Evolutionary conservation across 1,140 invertebrate genomes (phyloP).

Genomic region (Globodera rostochiensis): DNA sequence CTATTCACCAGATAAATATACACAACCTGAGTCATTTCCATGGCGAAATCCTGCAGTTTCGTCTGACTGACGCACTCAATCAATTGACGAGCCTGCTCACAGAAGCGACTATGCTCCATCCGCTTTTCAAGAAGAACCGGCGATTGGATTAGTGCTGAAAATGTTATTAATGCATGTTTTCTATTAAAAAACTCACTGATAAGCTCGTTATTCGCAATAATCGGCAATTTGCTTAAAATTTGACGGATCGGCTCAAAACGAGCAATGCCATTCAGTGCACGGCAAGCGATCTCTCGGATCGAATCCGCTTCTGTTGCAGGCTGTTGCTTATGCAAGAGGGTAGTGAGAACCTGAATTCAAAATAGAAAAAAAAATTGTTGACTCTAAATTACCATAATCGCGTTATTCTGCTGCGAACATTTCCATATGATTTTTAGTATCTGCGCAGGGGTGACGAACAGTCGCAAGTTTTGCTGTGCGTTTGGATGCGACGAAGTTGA

Average conservation of each 20-base stretch:
- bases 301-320: slow-evolving; percentile 95
- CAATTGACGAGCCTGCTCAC: slow-evolving; percentile 87
- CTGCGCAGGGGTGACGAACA: slow-evolving; percentile 27
- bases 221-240: slow-evolving; percentile 90
- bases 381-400: slow-evolving; percentile 42
- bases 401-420: slow-evolving; percentile 49
- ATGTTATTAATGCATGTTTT: slow-evolving; percentile 29
- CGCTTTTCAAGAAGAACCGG: slow-evolving; percentile 92
- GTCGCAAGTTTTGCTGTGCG: slow-evolving; percentile 6
- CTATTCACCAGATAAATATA: background rate
- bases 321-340: slow-evolving; percentile 35
- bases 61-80: slow-evolving; percentile 88
- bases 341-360: slow-evolving; percentile 32
- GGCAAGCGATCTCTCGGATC: slow-evolving; percentile 77
- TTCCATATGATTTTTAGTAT: slow-evolving; percentile 44
- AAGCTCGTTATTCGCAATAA: slow-evolving; percentile 88
- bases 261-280: slow-evolving; percentile 86
- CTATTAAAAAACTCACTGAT: slow-evolving; percentile 72
- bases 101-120: slow-evolving; percentile 90
- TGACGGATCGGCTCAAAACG: slow-evolving; percentile 86
- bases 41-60: slow-evolving; percentile 73
- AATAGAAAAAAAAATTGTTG: slow-evolving; percentile 19
- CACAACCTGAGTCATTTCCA: slow-evolving; percentile 52
- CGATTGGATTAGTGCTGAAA: slow-evolving; percentile 84
- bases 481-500: background rate